phyloP scores from a whole-genome alignment of 2,888 invertebrate species.

The Prosapia bicincta region DNA sequence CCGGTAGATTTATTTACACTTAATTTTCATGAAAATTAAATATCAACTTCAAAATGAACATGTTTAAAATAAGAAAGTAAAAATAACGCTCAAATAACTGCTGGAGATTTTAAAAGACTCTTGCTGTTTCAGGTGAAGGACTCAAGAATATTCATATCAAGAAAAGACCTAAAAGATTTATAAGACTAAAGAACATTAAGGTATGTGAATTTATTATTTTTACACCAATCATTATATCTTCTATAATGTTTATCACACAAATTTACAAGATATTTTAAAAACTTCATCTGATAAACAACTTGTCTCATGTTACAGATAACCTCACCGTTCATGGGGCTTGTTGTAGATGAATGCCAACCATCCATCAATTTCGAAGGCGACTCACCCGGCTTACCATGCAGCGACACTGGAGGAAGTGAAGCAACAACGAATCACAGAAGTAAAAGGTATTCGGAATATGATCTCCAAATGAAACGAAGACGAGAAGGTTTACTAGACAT shows the following conservation, averaged over 20 bases:
- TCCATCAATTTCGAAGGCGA: slow-evolving; percentile 27
- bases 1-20: no score
- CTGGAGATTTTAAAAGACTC: no score
- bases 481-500: slow-evolving; percentile 43
- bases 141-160: background rate
- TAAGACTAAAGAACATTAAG: background rate
- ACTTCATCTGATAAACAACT: no score
- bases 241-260: no score
- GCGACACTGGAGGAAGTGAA: slow-evolving; percentile 7
- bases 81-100: no score
- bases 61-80: no score
- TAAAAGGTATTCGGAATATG: background rate
- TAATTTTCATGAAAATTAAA: no score
- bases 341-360: slow-evolving; percentile 32
- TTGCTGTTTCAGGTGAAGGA: background rate
- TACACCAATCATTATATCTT: no score
- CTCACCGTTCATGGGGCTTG: slow-evolving; percentile 33
- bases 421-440: background rate
- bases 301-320: background rate
- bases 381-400: slow-evolving; percentile 31
- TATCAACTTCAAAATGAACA: no score
- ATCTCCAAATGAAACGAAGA: background rate
- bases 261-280: no score
- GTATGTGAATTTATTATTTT: background rate
- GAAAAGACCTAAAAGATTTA: background rate